Evolutionary conservation across 2,113 vertebrate species (phyloP).

Genomic region (Mormoops blainvillei): DNA sequence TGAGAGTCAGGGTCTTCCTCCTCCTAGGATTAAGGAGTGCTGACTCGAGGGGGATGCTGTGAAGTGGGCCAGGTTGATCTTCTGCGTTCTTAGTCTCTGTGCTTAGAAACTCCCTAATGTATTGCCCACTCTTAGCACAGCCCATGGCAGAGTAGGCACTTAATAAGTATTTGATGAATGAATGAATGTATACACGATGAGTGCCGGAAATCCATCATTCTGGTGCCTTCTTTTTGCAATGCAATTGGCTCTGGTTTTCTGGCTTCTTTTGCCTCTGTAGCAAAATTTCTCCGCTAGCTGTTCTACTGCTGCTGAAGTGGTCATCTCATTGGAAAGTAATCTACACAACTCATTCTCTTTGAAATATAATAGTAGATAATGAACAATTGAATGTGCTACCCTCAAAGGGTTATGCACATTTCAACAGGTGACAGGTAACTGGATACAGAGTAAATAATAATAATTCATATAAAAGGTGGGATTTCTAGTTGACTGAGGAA

Average conservation of each 20-base stretch:
- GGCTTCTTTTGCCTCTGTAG: background rate
- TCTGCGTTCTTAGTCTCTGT: background rate
- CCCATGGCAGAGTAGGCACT: background rate
- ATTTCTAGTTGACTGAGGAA: background rate
- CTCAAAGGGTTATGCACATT: background rate
- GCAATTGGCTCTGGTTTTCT: background rate
- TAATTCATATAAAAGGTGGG: background rate
- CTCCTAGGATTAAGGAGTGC: background rate
- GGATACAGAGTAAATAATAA: background rate
- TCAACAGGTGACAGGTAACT: conserved; percentile 31
- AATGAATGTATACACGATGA: background rate
- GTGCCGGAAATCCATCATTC: background rate
- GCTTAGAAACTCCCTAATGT: background rate
- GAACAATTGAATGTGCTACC: conserved; percentile 37
- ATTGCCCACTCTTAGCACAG: background rate
- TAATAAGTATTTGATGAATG: background rate
- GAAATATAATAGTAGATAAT: background rate
- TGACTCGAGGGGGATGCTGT: background rate
- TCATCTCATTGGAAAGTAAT: background rate
- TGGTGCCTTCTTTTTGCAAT: background rate
- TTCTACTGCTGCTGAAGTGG: background rate
- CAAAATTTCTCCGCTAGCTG: background rate
- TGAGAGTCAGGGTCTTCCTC: background rate
- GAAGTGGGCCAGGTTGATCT: background rate
- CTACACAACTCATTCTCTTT: background rate